Evolutionary conservation across 2,797 vertebrate species (phyloP), one percentile per base, ranked within the genome.

Genomic region (Hypotaenidia okinawae): DNA sequence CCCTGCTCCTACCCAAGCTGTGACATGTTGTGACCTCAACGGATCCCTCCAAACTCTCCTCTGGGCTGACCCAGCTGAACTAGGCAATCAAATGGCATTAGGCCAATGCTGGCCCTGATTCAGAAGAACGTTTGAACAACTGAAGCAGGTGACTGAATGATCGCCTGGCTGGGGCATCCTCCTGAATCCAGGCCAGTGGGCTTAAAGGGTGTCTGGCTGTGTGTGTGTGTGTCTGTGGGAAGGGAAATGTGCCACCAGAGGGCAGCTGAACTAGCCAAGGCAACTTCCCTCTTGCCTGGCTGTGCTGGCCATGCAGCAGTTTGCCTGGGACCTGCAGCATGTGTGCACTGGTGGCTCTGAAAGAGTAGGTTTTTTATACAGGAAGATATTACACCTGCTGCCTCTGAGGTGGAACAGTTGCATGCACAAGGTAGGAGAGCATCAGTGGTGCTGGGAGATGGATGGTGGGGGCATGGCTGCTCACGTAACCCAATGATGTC

Each of bases 11-110:
- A 57, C 11, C 25, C 1, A 23, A 41, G 35, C 49, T 62, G 73
- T 3, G 16, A 9, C 24, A 16, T 24, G 4, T 13, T 9, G 22
- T 18, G 7, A 11, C 0, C 5, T 18, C 13, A 13, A 6, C 17
- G 5, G 2, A 6, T 6, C 18, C 5, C n/a, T 24, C 16, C 7
- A 15, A 21, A 13, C 6, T 6, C 52, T 51, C 74, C 10, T 51
- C 41, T 4, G 25, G 24, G 1, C 1, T 1, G 2, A 16, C 18
- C 30, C 73, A 43, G 11, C 41, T 41, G 30, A 58, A 28, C 22
- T 16, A 28, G 41, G 3, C 58, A 45, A 13, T 12, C 5, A 19
- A 39, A 13, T 7, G 32, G 24, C 28, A 17, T 49, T 61, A 33
- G n/a, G 8, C 35, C 63, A 54, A 1, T 2, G 19, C 47, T 66